These are phyloP conservation scores for Meandrina meandrites DNA, from an alignment of 92 coral and sea anemone species.

Conservation along the genomic window DNA sequence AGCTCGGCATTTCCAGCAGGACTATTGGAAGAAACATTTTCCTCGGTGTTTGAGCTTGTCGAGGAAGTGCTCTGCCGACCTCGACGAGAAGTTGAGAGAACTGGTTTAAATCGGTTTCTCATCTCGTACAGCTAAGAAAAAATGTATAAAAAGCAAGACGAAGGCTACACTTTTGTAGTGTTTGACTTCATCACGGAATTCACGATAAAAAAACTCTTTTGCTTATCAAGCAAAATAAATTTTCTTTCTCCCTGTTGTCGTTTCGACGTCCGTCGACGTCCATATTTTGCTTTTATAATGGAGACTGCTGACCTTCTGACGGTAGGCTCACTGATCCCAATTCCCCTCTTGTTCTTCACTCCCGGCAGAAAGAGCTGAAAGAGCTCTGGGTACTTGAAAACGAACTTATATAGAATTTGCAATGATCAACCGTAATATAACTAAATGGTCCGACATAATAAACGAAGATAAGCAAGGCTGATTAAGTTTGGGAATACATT, in stretches of 20 bases:
- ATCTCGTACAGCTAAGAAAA: background rate
- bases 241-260: background rate
- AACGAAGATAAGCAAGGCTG: too few species aligned
- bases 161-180: background rate
- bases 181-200: background rate
- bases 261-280: background rate
- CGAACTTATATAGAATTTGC: too few species aligned
- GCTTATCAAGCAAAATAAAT: conserved; percentile 2
- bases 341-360: background rate
- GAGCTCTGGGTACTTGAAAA: too few species aligned
- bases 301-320: background rate
- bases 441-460: too few species aligned
- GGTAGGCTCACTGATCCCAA: background rate
- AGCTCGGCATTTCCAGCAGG: background rate
- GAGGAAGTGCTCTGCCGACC: background rate
- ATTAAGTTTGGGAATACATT: too few species aligned
- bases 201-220: background rate
- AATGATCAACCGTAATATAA: too few species aligned
- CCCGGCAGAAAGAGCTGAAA: too few species aligned
- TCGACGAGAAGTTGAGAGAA: conserved; percentile 1
- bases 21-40: background rate
- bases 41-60: background rate
- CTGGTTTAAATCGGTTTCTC: conserved; percentile 43
- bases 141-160: background rate
- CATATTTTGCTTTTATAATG: background rate